Evolutionary conservation across 2,797 vertebrate genomes (phyloP).

Genomic region (Aphelocoma californica): DNA sequence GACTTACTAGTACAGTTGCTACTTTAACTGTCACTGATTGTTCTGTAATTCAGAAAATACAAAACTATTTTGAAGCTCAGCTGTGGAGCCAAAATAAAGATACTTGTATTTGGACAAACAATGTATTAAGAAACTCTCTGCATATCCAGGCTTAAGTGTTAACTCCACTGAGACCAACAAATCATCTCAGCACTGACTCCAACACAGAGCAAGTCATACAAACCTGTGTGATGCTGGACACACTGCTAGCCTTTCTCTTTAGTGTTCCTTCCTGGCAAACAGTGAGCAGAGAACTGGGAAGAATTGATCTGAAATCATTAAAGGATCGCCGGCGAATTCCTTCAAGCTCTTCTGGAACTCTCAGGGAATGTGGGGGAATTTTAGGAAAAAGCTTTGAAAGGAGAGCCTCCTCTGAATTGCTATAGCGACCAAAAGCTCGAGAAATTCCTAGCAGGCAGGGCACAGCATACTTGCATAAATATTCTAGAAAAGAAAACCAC

Average conservation of each 20-base stretch:
- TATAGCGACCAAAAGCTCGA: slow-evolving; percentile 93
- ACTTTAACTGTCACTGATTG: neutral
- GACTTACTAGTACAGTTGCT: neutral
- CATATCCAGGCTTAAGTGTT: neutral
- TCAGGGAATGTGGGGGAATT: slow-evolving; percentile 73
- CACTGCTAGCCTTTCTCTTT: slow-evolving; percentile 84
- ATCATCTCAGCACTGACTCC: neutral
- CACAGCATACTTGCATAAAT: slow-evolving; percentile 89
- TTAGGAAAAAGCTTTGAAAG: slow-evolving; percentile 94
- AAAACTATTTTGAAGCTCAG: neutral
- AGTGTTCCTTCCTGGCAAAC: slow-evolving; percentile 89
- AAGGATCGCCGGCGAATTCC: slow-evolving; percentile 87
- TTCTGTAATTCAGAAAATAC: neutral
- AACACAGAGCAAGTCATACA: neutral
- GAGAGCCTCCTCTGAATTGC: slow-evolving; percentile 90
- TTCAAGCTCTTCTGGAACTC: slow-evolving; percentile 80
- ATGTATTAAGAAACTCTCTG: neutral
- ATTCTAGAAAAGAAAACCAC: slow-evolving; percentile 77
- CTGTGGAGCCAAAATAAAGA: neutral
- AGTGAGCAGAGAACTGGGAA: slow-evolving; percentile 89
- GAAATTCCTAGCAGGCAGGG: slow-evolving; percentile 92
- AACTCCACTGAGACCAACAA: neutral
- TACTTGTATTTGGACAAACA: neutral
- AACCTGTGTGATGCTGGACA: slow-evolving; percentile 86
- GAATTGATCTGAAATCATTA: slow-evolving; percentile 96